phyloP scores from a whole-genome alignment of 2,113 vertebrate species.

The Origma solitaria region DNA sequence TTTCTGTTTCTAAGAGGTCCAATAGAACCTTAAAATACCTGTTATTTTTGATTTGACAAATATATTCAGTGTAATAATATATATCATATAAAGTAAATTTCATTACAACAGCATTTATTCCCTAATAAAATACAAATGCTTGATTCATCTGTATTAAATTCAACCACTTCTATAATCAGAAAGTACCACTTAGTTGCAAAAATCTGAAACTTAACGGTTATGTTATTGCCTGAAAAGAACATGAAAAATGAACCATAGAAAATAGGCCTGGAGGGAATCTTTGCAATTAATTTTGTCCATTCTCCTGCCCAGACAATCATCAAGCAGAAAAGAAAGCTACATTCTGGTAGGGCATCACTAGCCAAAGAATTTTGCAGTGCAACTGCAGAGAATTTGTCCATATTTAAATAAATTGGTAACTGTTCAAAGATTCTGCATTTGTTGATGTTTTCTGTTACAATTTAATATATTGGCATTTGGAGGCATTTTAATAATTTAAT shows the following conservation, averaged over 20 bases:
- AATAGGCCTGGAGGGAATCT: neutral
- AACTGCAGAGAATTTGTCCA: neutral
- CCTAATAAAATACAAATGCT: neutral
- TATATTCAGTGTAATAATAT: neutral
- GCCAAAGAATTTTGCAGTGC: neutral
- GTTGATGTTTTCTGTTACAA: neutral
- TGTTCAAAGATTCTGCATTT: neutral
- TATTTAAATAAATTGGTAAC: neutral
- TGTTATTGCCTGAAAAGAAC: neutral
- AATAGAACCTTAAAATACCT: neutral
- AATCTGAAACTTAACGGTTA: neutral
- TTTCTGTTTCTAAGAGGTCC: neutral
- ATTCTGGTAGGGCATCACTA: neutral
- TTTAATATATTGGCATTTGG: neutral
- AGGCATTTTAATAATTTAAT: neutral
- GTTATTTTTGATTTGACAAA: neutral
- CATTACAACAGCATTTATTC: neutral
- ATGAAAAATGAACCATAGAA: neutral
- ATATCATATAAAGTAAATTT: neutral
- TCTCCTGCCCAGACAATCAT: neutral
- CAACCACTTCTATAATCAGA: neutral
- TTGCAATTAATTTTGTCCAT: neutral
- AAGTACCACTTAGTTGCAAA: neutral
- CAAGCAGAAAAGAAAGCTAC: neutral
- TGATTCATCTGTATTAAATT: neutral